These are phyloP conservation scores for Octomys mimax DNA, from an alignment of 2,797 vertebrate genomes.

Conservation along the genomic window DNA sequence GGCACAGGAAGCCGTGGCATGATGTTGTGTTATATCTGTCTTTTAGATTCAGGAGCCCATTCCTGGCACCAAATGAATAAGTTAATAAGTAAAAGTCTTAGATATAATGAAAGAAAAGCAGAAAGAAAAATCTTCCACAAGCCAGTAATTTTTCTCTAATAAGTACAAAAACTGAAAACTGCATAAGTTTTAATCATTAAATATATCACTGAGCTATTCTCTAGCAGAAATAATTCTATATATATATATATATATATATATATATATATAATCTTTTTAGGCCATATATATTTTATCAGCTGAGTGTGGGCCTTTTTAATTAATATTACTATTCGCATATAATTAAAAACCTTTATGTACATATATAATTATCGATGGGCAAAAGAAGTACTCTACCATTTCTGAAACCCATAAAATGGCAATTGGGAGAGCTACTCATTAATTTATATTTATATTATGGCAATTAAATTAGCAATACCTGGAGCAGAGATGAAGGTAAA, in stretches of 20 bases:
- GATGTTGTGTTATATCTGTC: conserved; percentile 59
- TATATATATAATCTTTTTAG: conserved; percentile 51
- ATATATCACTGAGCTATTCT: conserved; percentile 80
- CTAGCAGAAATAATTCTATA: conserved; percentile 82
- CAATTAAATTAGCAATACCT: conserved; percentile 86
- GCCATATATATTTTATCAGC: conserved; percentile 75
- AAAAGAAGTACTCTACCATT: conserved; percentile 57
- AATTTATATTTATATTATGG: conserved; percentile 86
- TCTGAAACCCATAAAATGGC: conserved; percentile 61
- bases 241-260: background rate
- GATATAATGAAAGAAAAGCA: conserved; percentile 51
- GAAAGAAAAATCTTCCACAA: conserved; percentile 65
- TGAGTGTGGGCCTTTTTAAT: conserved; percentile 65
- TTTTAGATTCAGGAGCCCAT: conserved; percentile 58
- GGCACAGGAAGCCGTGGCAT: conserved; percentile 75
- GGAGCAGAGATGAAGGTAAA: conserved; percentile 79
- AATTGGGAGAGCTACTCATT: conserved; percentile 74
- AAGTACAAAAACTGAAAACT: conserved; percentile 82
- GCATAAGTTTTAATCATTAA: conserved; percentile 81
- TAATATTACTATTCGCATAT: conserved; percentile 67
- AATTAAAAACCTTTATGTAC: conserved; percentile 76
- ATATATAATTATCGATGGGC: conserved; percentile 63
- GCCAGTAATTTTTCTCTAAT: conserved; percentile 68
- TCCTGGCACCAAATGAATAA: conserved; percentile 50
- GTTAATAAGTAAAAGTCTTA: background rate